Evolutionary conservation across 2,888 invertebrate genomes (phyloP), one percentile per base, ranked within the genome.

Genomic region (Sclerodermus sp.): DNA sequence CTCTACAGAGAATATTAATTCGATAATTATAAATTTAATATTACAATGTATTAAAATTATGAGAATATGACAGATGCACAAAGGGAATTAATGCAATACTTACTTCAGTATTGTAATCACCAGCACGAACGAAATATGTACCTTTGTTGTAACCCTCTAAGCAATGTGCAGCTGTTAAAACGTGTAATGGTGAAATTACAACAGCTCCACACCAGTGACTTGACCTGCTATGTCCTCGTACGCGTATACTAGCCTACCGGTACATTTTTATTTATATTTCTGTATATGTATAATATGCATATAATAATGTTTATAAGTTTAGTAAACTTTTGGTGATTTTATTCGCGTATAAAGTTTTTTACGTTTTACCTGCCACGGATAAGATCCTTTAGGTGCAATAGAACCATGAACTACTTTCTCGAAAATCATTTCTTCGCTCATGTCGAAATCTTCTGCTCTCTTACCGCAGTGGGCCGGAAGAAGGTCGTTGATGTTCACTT

Each of bases 171-270:
- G 89, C 89, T 0, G 89, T 89, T 1, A 90, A 75, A 4, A 89
- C 80, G 72, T 87, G 85, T 42, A 82, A 79, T 40, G 83, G 81
- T 1, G 85, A 84, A 42, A 90, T 80, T 9, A 90, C 79, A 0
- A 88, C 85, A 0, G 88, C 90, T 0, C 90, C 90, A 66, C 90
- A 90, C 85, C 87, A 88, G 73, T 90, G 89, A 36, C 82, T 82
- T 1, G 85, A 82, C 62, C 80, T 80, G 29, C 80, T 81, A 42
- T 82, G 79, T 3, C 84, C 83, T 29, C 83, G 81, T 0, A 86
- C 81, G 53, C 87, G 79, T 47, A 90, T 79, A 45, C 87, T 87
- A 2, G 85, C 87, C 82, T 85, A 51, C 30, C 16, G 9, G 23
- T 29, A 34, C 10, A 4, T 12, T 34, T 4, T 23, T 23, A 3